Evolutionary conservation across 2,797 vertebrate genomes (phyloP).

Genomic region (Fratercula arctica): DNA sequence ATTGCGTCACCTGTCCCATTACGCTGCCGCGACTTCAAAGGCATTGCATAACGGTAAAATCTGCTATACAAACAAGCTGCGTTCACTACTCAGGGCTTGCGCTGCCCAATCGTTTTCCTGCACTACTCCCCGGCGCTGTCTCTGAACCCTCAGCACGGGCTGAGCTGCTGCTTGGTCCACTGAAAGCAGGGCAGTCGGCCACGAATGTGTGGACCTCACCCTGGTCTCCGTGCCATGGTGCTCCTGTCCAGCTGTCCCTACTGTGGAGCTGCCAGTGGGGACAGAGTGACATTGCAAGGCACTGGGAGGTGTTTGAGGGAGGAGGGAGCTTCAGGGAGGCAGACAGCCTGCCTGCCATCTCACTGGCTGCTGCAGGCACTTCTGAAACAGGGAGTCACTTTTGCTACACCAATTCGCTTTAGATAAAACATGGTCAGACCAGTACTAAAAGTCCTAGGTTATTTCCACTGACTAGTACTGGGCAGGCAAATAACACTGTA

Average conservation of each 20-base stretch:
- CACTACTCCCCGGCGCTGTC: fast-evolving
- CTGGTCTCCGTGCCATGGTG: background rate
- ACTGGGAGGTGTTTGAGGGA: background rate
- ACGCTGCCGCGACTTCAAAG: background rate
- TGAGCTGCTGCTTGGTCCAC: background rate
- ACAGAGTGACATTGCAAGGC: background rate
- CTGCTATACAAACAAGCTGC: background rate
- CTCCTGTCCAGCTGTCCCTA: background rate
- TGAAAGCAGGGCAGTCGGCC: fast-evolving
- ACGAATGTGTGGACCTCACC: fast-evolving
- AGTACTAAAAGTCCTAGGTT: background rate
- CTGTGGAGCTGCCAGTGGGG: background rate
- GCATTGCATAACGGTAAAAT: background rate
- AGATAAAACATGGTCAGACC: background rate
- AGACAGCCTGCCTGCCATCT: background rate
- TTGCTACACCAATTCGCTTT: background rate
- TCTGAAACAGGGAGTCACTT: background rate
- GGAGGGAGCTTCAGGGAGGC: background rate
- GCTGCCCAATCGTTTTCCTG: background rate
- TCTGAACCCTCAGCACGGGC: background rate
- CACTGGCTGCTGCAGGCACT: background rate
- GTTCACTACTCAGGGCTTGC: background rate
- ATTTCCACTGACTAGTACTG: background rate
- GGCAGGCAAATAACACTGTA: background rate
- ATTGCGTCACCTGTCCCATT: background rate